Evolutionary conservation across 2,113 vertebrate species (phyloP).

Genomic region (Campylorhamphus procurvoides): DNA sequence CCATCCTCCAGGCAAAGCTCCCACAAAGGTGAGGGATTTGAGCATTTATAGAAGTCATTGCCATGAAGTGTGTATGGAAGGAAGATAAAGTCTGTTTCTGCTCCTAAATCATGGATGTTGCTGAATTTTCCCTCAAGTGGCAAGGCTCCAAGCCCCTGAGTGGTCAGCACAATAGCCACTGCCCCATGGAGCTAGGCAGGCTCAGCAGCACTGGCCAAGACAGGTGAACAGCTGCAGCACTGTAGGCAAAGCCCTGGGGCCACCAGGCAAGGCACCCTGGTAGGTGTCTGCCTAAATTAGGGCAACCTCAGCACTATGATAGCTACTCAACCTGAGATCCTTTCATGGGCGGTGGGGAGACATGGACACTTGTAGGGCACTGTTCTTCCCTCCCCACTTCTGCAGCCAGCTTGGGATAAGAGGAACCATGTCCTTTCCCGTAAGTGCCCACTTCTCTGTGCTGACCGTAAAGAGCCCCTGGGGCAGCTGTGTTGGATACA

Average conservation of each 20-base stretch:
- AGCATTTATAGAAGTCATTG: background rate
- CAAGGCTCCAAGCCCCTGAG: background rate
- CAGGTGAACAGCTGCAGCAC: background rate
- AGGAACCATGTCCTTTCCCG: background rate
- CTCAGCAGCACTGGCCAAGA: accelerated
- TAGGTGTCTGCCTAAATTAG: background rate
- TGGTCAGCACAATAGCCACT: accelerated
- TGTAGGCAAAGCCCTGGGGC: background rate
- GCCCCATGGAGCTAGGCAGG: accelerated
- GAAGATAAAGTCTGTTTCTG: background rate
- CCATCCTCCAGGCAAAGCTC: background rate
- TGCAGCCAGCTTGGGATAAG: background rate
- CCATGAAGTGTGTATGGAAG: background rate
- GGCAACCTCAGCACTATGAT: background rate
- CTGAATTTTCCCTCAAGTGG: accelerated
- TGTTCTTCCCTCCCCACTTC: accelerated
- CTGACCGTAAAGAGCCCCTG: background rate
- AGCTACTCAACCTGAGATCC: accelerated
- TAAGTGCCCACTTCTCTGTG: background rate
- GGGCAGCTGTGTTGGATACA: background rate
- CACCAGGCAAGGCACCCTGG: accelerated
- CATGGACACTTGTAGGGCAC: background rate
- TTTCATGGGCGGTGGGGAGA: background rate
- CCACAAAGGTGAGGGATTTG: background rate
- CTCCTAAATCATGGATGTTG: background rate